Conservation (phyloP, 2,888 invertebrate genomes). For the Flabesymbios commensalis region DNA sequence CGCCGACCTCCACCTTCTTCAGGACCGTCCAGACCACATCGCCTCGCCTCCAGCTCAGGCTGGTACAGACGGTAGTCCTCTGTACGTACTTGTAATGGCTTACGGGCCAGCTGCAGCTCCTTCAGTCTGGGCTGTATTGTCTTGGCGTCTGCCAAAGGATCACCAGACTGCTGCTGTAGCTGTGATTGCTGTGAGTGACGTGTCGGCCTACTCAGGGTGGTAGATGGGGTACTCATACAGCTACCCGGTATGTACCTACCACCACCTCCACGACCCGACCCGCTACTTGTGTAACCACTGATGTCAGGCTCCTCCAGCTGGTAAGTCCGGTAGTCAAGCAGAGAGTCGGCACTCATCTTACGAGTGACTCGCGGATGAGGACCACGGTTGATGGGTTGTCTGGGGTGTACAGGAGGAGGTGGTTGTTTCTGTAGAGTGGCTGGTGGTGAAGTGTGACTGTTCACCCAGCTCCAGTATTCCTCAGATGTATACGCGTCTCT, state of each 20-base stretch:
- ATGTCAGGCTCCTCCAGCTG: conserved; percentile 43
- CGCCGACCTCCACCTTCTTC: conserved; percentile 26
- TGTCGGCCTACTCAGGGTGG: not conserved
- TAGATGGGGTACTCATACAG: not conserved
- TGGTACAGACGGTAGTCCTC: conserved; percentile 57
- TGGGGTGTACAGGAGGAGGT: not conserved
- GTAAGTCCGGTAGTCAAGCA: conserved; percentile 48
- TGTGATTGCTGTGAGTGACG: not conserved
- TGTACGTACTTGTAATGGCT: conserved; percentile 56
- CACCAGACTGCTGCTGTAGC: not conserved
- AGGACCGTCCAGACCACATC: conserved; percentile 19
- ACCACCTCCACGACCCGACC: not conserved
- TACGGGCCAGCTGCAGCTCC: conserved; percentile 50
- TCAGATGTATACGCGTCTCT: conserved; percentile 23
- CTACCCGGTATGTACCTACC: not conserved
- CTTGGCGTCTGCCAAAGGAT: not conserved
- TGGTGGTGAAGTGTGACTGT: conserved; percentile 2
- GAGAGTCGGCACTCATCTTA: conserved; percentile 40
- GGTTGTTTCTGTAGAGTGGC: conserved; percentile 1
- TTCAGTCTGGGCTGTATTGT: conserved; percentile 4
- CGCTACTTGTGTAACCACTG: conserved; percentile 1
- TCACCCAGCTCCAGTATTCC: conserved; percentile 36
- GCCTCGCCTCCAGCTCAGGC: conserved; percentile 44
- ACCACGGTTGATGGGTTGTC: not conserved
- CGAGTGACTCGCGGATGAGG: conserved; percentile 9